phyloP scores from a whole-genome alignment of 2,797 vertebrate genomes.

The Bucorvus abyssinicus region DNA sequence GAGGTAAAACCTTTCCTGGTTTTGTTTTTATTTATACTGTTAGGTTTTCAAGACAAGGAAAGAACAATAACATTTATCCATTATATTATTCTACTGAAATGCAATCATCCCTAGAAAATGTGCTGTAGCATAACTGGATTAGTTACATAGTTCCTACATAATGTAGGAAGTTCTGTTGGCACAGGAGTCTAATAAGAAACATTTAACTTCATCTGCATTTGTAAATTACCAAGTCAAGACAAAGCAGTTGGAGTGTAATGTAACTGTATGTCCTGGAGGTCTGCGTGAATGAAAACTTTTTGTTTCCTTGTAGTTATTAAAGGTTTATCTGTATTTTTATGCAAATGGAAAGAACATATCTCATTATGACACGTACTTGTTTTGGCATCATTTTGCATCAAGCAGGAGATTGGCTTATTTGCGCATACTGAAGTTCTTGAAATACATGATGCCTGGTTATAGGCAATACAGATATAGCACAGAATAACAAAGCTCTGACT shows the following conservation, averaged over 20 bases:
- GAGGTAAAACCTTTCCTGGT: slow-evolving; percentile 78
- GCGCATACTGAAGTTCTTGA: neutral
- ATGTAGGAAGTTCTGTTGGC: neutral
- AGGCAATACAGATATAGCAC: neutral
- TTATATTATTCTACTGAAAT: neutral
- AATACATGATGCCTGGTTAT: neutral
- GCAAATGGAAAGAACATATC: neutral
- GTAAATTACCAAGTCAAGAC: neutral
- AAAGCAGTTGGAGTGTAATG: neutral
- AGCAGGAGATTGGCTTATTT: neutral
- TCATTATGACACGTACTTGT: neutral
- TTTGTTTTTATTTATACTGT: neutral
- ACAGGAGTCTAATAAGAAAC: neutral
- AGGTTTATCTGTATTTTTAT: neutral
- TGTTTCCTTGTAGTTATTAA: neutral
- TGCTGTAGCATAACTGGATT: neutral
- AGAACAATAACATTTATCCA: neutral
- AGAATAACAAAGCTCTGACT: neutral
- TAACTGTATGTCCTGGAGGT: neutral
- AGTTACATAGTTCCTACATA: neutral
- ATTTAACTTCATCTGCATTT: neutral
- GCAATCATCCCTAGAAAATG: neutral
- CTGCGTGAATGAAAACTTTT: neutral
- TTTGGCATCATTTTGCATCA: neutral
- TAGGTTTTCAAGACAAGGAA: neutral